Evolutionary conservation across 2,797 vertebrate genomes (phyloP), one percentile per base, ranked within the genome.

Genomic region (Sebastes jordani): DNA sequence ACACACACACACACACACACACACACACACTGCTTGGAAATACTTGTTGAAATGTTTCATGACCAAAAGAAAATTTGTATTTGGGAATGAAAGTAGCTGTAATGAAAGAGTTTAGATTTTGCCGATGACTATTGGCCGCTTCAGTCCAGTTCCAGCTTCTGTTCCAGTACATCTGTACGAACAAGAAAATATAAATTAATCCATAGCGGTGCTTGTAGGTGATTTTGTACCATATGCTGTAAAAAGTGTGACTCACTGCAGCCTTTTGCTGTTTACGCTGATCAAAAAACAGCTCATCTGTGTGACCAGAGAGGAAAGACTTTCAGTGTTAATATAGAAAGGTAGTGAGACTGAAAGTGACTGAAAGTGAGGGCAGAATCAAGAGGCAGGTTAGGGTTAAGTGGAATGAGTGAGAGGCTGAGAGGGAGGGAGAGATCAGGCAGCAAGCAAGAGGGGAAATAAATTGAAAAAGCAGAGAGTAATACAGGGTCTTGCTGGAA

Each of bases 381-480:
- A 23, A 74, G 64, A 86, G 78, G 74, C 68, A 84, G 62, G 68
- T 81, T 62, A 76, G 80, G 81, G 85, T 85, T 90, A 86, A 87
- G 75, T 88, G 70, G 75, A 89, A 70, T 64, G 74, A 86, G 32
- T 22, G 49, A 68, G 71, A 77, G 70, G 72, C 61, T 66, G 55
- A 65, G 76, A 77, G 70, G 66, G 78, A 87, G 80, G 79, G 77
- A 75, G 74, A 73, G 52, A 88, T 71, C 78, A 71, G 74, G 73
- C 71, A 69, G 80, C 1, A 8, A 82, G 62, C 61, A 29, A 71
- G 66, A 77, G 42, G 84, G 69, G 42, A 80, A 87, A 91, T 81
- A 92, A 86, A 93, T 92, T 93, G 93, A 90, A 94, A 94, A 93
- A 94, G 90, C 92, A 94, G 91, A 94, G 83, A 81, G 81, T 74